Base-by-base conservation (phyloP, 2,113 vertebrate genomes). In the Oenanthe melanoleuca region DNA sequence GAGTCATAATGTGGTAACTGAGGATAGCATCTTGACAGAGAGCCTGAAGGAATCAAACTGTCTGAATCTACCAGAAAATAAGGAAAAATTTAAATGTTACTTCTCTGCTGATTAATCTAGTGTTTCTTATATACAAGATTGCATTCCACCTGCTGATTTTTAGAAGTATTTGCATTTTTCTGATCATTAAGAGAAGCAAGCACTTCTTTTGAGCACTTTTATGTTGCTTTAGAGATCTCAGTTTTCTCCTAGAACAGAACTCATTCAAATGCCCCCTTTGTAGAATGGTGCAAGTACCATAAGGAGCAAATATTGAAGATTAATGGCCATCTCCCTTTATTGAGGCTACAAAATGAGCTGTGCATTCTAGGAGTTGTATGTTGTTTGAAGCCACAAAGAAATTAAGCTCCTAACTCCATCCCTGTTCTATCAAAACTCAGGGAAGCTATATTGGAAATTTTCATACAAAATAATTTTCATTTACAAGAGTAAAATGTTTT, bases 381-480 rank as follows among this genome's bases (percentile, higher is more conserved):
- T 37, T 91, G 38, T 94, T 93, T 92, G 71, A 92, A 85, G 18
- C 25, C 95, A 85, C 42, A 92, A 82, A 89, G 63, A 73, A 87
- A 55, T 95, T 49, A 95, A 96, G 42, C 17, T 67, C 49, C 86
- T 86, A 71, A 86, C 11, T 86, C 57, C 28, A 75, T 81, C 40
- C 80, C 60, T 91, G 60, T 85, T 85, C 61, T 87, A 17, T 78
- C 80, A 93, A 86, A 71, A 60, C 37, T 69, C n/a, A 49, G 34
- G 50, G 61, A 87, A 66, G 49, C 11, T 49, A 23, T 69, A 31
- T 4, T 53, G 44, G 34, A 64, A 91, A 56, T 67, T 79, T 79
- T 94, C 26, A 57, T 56, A 67, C 31, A 87, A 53, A 89, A 64
- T 26, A 5, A 45, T 79, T 77, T 85, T 67, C 8, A 13, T 72